These are phyloP conservation scores for Chelonus insularis DNA, from an alignment of 1,140 invertebrate genomes.

Conservation along the genomic window DNA sequence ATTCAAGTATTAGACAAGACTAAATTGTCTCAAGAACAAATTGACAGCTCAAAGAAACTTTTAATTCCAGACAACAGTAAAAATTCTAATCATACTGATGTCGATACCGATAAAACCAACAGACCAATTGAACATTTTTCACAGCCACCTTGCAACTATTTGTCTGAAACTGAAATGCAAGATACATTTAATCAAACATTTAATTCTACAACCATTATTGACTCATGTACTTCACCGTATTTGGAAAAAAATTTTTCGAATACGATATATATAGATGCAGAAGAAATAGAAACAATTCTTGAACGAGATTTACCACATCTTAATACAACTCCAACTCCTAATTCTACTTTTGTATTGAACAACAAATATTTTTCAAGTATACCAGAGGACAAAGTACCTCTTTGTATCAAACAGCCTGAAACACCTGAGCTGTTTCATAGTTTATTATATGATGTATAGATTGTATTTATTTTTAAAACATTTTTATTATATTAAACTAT, in stretches of 20 bases:
- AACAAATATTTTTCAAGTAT: slow-evolving; percentile 40
- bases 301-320: slow-evolving; percentile 46
- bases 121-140: slow-evolving; percentile 1
- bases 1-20: background rate
- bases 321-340: slow-evolving; percentile 4
- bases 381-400: slow-evolving; percentile 45
- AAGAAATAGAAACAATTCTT: slow-evolving; percentile 52
- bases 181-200: slow-evolving; percentile 52
- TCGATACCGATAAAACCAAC: background rate
- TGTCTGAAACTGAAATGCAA: slow-evolving; percentile 51
- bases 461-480: background rate
- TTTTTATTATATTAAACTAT: no score
- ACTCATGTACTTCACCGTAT: slow-evolving; percentile 40
- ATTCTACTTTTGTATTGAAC: no score
- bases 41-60: slow-evolving; percentile 5
- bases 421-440: slow-evolving; percentile 52
- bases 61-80: no score
- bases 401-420: slow-evolving; percentile 51
- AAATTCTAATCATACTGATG: background rate
- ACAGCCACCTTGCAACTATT: slow-evolving; percentile 45
- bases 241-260: slow-evolving; percentile 48
- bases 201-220: slow-evolving; percentile 38
- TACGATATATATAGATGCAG: slow-evolving; percentile 47
- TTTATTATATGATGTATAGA: slow-evolving; percentile 51
- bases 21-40: background rate